A percentile compares a stretch with the other conserved stretches of the same genome.
Conservation (phyloP, 2,113 vertebrate genomes). For the Dipodomys ordii region DNA sequence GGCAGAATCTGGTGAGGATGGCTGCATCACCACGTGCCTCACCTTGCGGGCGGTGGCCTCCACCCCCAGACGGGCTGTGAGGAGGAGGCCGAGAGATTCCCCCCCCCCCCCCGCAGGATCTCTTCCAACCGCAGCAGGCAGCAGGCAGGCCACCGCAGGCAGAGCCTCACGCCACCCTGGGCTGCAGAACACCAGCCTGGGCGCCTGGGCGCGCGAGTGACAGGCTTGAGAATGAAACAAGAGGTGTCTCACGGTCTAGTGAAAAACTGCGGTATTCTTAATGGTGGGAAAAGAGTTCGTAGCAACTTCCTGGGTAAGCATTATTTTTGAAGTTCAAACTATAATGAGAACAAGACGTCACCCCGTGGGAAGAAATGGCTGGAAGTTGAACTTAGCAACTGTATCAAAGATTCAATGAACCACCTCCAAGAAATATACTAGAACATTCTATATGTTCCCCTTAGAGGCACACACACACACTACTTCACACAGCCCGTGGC, state of each 20-base stretch:
- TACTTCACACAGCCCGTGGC: not conserved
- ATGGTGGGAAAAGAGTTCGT: not conserved
- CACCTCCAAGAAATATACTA: not conserved
- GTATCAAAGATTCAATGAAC: accelerated
- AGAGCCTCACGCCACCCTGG: accelerated
- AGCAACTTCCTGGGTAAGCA: not conserved
- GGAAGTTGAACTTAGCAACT: not conserved
- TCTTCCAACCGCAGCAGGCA: too few species aligned
- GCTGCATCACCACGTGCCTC: too few species aligned
- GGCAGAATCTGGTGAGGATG: too few species aligned
- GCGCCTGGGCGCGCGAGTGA: accelerated
- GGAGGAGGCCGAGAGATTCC: too few species aligned
- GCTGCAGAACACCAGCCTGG: not conserved
- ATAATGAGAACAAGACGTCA: not conserved
- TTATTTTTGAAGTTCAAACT: not conserved
- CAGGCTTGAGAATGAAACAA: not conserved
- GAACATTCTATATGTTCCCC: not conserved
- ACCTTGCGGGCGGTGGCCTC: too few species aligned
- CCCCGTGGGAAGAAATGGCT: not conserved
- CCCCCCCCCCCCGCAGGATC: too few species aligned
- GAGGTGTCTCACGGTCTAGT: not conserved
- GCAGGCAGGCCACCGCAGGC: not conserved
- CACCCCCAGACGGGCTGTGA: too few species aligned
- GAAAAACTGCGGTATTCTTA: not conserved
- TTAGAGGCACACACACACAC: accelerated